Percentiles rank a stretch among this genome's conserved stretches.
phyloP scores from a whole-genome alignment of 2,888 invertebrate genomes.

The Melieria omissa region DNA sequence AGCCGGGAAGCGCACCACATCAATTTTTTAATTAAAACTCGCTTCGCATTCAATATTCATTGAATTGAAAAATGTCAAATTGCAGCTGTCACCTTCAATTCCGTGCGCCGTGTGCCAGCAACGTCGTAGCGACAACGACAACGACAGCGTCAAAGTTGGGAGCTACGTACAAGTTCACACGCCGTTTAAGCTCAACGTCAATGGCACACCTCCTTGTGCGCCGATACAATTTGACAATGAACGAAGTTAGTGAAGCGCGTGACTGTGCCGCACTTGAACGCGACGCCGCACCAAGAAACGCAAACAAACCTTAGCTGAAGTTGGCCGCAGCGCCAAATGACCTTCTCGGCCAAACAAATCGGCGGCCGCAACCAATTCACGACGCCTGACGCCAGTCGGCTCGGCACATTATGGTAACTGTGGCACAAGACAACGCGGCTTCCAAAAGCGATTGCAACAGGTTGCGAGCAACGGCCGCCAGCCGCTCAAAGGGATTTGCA shows the following conservation, averaged over 20 bases:
- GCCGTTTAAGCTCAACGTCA: slow-evolving; percentile 4
- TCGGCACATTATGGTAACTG: too few relatives aligned
- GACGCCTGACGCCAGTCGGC: slow-evolving; percentile 1
- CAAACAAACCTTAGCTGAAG: slow-evolving; percentile 2
- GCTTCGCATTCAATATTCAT: too few relatives aligned
- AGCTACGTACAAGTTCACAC: slow-evolving; percentile 9
- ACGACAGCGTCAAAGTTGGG: not conserved
- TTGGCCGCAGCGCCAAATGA: not conserved
- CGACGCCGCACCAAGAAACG: not conserved
- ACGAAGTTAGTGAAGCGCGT: slow-evolving; percentile 35
- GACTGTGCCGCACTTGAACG: slow-evolving; percentile 43
- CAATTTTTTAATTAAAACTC: too few relatives aligned
- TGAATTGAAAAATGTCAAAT: too few relatives aligned
- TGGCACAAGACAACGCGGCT: too few relatives aligned
- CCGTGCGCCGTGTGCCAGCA: too few relatives aligned
- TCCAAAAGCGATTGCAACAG: too few relatives aligned
- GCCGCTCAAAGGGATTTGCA: not conserved
- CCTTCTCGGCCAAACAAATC: not conserved
- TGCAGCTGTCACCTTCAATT: too few relatives aligned
- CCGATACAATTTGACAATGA: slow-evolving; percentile 32
- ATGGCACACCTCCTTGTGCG: not conserved
- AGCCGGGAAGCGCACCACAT: too few relatives aligned
- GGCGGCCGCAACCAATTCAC: slow-evolving; percentile 19
- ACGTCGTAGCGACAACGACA: not conserved
- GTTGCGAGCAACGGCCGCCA: too few relatives aligned